These are phyloP conservation scores for Megalopta genalis DNA, from an alignment of 1,140 invertebrate species.

Conservation along the genomic window DNA sequence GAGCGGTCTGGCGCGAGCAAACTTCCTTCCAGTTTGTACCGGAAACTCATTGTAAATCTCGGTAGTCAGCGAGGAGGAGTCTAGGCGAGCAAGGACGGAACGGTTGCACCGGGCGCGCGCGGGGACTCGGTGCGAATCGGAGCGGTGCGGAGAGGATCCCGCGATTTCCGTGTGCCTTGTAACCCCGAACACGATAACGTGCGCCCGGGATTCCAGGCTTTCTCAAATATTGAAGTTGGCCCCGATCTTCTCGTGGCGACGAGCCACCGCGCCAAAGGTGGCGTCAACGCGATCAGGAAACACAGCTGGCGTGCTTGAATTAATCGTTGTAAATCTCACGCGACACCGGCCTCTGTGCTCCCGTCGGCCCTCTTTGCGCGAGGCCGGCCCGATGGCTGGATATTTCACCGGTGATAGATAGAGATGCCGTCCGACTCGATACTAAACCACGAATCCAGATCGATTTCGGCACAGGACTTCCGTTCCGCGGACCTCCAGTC, in stretches of 20 bases:
- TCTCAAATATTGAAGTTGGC: slow-evolving; percentile 77
- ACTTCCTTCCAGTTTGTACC: slow-evolving; percentile 77
- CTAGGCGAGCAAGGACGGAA: slow-evolving; percentile 54
- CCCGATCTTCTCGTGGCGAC: slow-evolving; percentile 64
- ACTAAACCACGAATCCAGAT: too few species aligned
- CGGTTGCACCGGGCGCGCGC: slow-evolving; percentile 37
- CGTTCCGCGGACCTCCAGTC: too few species aligned
- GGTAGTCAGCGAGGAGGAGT: slow-evolving; percentile 69
- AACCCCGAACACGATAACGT: slow-evolving; percentile 67
- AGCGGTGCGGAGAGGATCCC: slow-evolving; percentile 30
- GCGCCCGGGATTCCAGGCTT: slow-evolving; percentile 58
- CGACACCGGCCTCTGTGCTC: slow-evolving; percentile 29
- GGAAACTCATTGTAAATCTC: slow-evolving; percentile 80
- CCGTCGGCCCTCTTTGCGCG: slow-evolving; percentile 5
- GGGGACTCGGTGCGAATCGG: slow-evolving; percentile 58
- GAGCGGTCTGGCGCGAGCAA: slow-evolving; percentile 71
- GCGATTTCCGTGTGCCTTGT: slow-evolving; percentile 51
- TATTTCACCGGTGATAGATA: slow-evolving; percentile 47
- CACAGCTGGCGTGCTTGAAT: slow-evolving; percentile 57
- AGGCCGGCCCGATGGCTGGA: not conserved
- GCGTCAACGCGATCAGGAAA: slow-evolving; percentile 64
- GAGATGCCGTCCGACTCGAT: not conserved
- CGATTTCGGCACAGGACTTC: too few species aligned
- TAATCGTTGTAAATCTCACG: slow-evolving; percentile 56
- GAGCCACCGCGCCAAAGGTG: slow-evolving; percentile 37